Percentiles rank a stretch among this genome's conserved stretches.
Evolutionary conservation across 2,888 invertebrate genomes (phyloP).

Genomic region (Cryptophagus acutangulus): DNA sequence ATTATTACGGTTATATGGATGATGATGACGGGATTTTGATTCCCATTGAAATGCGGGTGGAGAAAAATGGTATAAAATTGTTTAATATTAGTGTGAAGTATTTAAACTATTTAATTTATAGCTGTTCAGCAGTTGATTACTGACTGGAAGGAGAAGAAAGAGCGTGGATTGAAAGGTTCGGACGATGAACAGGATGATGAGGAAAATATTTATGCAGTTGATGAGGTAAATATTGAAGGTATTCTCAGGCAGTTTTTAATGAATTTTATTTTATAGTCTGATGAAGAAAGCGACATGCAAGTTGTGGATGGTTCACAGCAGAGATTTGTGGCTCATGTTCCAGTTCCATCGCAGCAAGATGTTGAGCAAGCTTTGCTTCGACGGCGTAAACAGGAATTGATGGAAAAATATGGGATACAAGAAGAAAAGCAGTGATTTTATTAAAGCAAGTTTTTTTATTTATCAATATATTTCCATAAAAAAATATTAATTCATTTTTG

Average conservation of each 20-base stretch:
- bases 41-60: conserved; percentile 78
- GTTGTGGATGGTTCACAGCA: conserved; percentile 46
- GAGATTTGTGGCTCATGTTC: conserved; percentile 76
- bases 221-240: conserved; percentile 47
- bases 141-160: conserved; percentile 68
- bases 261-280: conserved; percentile 33
- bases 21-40: conserved; percentile 95
- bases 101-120: conserved; percentile 26
- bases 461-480: too few relatives aligned
- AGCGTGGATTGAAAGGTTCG: conserved; percentile 53
- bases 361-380: conserved; percentile 87
- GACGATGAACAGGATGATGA: conserved; percentile 63
- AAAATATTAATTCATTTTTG: too few relatives aligned
- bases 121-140: conserved; percentile 58
- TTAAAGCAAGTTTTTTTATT: too few relatives aligned
- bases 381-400: conserved; percentile 86
- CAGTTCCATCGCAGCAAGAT: conserved; percentile 91
- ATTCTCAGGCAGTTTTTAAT: too few relatives aligned
- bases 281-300: conserved; percentile 39
- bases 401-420: conserved; percentile 50
- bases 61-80: conserved; percentile 58
- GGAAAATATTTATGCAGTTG: conserved; percentile 66
- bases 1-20: conserved; percentile 98
- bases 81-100: neutral
- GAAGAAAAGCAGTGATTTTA: conserved; percentile 21